phyloP scores from a whole-genome alignment of 2,113 vertebrate species.

The Cynopterus brachyotis region DNA sequence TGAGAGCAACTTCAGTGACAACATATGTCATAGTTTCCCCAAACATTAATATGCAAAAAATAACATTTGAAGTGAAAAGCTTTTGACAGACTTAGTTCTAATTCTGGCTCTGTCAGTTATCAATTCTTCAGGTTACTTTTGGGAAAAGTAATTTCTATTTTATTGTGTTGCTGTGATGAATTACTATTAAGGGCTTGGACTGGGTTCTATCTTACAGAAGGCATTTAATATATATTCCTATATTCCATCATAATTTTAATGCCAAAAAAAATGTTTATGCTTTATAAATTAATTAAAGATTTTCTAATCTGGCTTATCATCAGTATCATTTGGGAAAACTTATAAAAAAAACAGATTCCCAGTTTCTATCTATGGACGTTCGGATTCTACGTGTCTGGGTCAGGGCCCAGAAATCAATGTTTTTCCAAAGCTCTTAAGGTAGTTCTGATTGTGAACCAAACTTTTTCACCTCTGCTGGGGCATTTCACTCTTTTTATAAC shows the following conservation, averaged over 20 bases:
- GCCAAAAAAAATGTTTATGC: neutral
- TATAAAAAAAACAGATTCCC: neutral
- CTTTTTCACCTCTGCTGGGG: neutral
- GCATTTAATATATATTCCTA: neutral
- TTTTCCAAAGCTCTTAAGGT: neutral
- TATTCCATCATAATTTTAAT: neutral
- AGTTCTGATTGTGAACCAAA: neutral
- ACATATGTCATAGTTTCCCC: neutral
- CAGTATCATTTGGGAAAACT: neutral
- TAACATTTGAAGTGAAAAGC: neutral
- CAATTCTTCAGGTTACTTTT: neutral
- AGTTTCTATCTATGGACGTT: neutral
- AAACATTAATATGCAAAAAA: neutral
- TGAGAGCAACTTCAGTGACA: constrained; percentile 39
- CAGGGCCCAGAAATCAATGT: neutral
- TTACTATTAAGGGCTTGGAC: neutral
- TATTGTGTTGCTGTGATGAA: neutral
- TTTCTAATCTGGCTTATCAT: neutral
- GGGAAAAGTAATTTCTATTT: neutral
- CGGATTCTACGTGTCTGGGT: neutral
- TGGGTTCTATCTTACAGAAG: neutral
- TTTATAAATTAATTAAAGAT: neutral
- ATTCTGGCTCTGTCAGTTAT: neutral
- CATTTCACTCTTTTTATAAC: neutral
- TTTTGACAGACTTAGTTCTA: neutral